Base-by-base conservation (phyloP, 2,888 invertebrate genomes). In the Coenonympha glycerion region DNA sequence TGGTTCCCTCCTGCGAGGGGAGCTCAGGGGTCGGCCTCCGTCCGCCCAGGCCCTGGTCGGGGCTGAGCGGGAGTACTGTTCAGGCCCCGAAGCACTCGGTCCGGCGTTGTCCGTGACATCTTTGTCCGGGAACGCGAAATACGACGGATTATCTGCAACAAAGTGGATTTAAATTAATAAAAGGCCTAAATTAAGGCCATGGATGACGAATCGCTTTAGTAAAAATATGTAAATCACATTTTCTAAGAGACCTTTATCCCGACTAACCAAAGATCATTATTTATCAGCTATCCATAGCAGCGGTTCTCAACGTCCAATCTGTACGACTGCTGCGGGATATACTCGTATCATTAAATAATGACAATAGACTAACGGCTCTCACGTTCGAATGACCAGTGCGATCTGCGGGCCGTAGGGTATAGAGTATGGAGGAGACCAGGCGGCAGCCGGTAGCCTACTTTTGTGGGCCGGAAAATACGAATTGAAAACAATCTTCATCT, bases 111-210 rank as follows among this genome's bases (percentile, higher is more conserved):
- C 80, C 4, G 79, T 63, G 47, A 78, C 79, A 74, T 85, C 80
- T 59, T 84, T 88, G 67, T 89, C 87, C 59, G 89, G 88, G 65
- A 92, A 79, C 66, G 92, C 90, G 76, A 93, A 93, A 75, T 93
- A 93, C 56, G 93, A 93, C 37, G 93, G 93, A 78, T 93, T 93
- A 83, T 93, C 93, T 93, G 89, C 62, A 89, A 87, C 74, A 84
- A 71, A 64, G 56, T 45, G 30, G 45, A 44, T 18, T 11, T 13
- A 37, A 2, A 37, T 37, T 6, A 13, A 21, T 13, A 6, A n/a
- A 22, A 11, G 18, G 6, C 1, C 21, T n/a, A n/a, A n/a, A n/a
- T n/a, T n/a, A n/a, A n/a, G n/a, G n/a, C n/a, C n/a, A n/a, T n/a
- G n/a, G n/a, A n/a, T n/a, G n/a, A n/a, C n/a, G n/a, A n/a, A n/a